These are phyloP conservation scores for Pluvialis apricaria DNA, from an alignment of 2,113 vertebrate genomes.

Conservation along the genomic window DNA sequence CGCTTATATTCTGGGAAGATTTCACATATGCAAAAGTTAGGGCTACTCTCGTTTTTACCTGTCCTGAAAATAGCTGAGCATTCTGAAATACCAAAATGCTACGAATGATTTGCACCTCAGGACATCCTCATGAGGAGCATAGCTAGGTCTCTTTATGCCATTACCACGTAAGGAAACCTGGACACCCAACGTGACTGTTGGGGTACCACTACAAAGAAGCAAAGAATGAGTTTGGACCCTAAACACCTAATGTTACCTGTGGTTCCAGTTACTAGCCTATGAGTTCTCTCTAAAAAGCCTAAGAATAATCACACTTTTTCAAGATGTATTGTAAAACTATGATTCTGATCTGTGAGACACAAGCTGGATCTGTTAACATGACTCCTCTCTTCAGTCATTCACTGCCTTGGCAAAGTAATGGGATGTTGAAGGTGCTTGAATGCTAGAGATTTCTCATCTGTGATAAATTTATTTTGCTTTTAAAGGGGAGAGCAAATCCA, in stretches of 20 bases:
- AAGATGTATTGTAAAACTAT: neutral
- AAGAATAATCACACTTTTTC: neutral
- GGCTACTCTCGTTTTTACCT: neutral
- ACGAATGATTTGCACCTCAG: neutral
- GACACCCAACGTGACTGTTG: neutral
- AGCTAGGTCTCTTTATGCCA: neutral
- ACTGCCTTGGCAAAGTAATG: neutral
- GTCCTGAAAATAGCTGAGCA: neutral
- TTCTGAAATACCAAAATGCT: neutral
- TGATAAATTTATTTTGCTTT: slow-evolving; percentile 48
- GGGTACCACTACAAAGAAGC: neutral
- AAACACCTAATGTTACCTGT: neutral
- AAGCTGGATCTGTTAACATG: neutral
- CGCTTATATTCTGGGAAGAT: neutral
- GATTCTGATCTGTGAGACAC: neutral
- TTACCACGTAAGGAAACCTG: neutral
- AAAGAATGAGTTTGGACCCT: neutral
- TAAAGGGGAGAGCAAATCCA: neutral
- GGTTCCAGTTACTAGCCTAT: neutral
- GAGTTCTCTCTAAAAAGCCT: neutral
- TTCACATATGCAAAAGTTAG: neutral
- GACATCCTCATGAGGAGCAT: neutral
- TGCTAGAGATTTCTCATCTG: neutral
- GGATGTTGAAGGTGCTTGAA: neutral
- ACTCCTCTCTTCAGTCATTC: neutral